A percentile compares a stretch with the other conserved stretches of the same genome.
phyloP scores from a whole-genome alignment of 2,113 vertebrate species.

The Oxyura jamaicensis region DNA sequence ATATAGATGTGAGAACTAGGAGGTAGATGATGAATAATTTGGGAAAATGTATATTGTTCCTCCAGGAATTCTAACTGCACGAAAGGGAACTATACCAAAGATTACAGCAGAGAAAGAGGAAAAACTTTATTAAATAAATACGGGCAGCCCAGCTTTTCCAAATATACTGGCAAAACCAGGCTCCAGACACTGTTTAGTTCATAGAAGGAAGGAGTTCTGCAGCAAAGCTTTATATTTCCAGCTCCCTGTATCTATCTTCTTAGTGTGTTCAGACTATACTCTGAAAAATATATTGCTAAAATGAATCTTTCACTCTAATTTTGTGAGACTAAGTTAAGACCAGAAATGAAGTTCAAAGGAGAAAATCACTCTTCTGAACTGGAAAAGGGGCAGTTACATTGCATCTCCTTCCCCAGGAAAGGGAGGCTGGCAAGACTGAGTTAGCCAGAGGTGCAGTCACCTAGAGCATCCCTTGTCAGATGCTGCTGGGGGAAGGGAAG shows the following conservation, averaged over 20 bases:
- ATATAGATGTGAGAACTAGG: constrained; percentile 27
- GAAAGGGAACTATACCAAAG: not conserved
- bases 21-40: constrained; percentile 32
- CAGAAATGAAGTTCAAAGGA: constrained; percentile 3
- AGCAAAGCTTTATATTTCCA: not conserved
- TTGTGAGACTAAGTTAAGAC: constrained; percentile 12
- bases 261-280: not conserved
- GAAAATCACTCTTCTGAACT: not conserved
- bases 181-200: not conserved
- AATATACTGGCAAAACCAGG: not conserved
- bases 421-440: not conserved
- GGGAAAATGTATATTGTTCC: constrained; percentile 17
- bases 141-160: not conserved
- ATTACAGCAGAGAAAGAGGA: not conserved
- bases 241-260: not conserved
- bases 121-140: constrained; percentile 13
- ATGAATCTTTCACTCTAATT: not conserved
- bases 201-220: not conserved
- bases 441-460: not conserved
- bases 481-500: not conserved
- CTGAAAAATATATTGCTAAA: not conserved
- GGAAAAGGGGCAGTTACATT: not conserved
- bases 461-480: not conserved
- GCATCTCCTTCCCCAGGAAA: not conserved
- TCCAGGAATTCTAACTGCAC: not conserved